Base-by-base conservation (phyloP, 2,797 vertebrate species). In the Falco berigora region DNA sequence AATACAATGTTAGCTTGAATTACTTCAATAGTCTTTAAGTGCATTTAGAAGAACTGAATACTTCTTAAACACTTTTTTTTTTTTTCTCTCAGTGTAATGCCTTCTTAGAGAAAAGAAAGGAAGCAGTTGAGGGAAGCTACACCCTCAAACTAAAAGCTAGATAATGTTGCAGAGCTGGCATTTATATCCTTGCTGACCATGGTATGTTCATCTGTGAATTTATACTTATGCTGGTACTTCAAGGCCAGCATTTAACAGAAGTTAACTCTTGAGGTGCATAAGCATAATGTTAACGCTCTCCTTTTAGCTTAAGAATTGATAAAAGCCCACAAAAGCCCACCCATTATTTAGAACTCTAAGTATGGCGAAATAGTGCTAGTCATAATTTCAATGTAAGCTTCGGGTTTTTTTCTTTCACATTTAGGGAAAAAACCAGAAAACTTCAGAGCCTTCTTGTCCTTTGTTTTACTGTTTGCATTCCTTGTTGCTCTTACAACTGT, bases 81-180 rank as follows among this genome's bases (percentile, higher is more conserved):
- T 23, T 56, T 71, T 44, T 21, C 50, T 36, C 27, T 52, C 53
- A 64, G 53, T 68, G 2, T 34, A 77, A 85, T 68, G 58, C 47
- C 50, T 55, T 76, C 44, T 1, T 88, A 71, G 68, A 92, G 82
- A 91, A 88, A 76, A 82, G 90, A 92, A 94, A 96, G 91, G 91
- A 97, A 96, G 46, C 77, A 3, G 47, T 86, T 55, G n/a, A 28
- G 92, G 83, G 80, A 97, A 94, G 88, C 90, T 96, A 95, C 95
- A 89, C 92, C 91, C 91, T 95, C 68, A 49, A 78, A 73, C 62
- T 92, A 27, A 93, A 94, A 95, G 14, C 42, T 79, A 75, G 84
- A 87, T 94, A 79, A 71, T 38, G 30, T 87, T 93, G 62, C 40
- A 61, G 50, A 74, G 52, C n/a, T 90, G 88, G 46, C 5, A 5